Conservation (phyloP, 2,888 invertebrate species). For the Nasonovia ribisnigri region DNA sequence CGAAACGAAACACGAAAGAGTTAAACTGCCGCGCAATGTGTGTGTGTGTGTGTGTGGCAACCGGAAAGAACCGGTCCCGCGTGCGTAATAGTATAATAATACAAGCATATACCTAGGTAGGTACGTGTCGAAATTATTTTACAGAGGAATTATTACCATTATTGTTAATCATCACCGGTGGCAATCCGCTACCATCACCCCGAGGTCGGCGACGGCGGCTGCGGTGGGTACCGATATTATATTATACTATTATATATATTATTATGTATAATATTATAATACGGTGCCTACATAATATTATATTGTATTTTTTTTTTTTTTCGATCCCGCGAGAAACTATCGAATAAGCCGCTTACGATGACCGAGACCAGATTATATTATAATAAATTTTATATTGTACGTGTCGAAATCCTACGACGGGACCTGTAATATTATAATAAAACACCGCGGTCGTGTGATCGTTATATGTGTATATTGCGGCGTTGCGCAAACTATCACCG, state of each 20-base stretch:
- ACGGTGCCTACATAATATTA: too few relatives aligned
- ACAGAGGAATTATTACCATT: slow-evolving; percentile 35
- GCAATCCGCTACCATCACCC: slow-evolving; percentile 29
- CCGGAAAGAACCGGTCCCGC: slow-evolving; percentile 55
- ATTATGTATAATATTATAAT: too few relatives aligned
- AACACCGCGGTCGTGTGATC: background rate
- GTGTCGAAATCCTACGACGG: slow-evolving; percentile 1
- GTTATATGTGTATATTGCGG: background rate
- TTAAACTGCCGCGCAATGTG: background rate
- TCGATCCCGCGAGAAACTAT: background rate
- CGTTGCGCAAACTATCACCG: background rate
- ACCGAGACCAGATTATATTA: background rate
- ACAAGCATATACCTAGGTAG: background rate
- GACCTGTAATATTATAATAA: background rate
- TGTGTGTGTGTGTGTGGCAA: slow-evolving; percentile 24
- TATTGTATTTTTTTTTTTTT: background rate
- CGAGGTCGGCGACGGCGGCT: background rate
- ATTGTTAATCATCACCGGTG: slow-evolving; percentile 43
- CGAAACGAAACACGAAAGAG: background rate
- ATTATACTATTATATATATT: background rate
- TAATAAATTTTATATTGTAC: background rate
- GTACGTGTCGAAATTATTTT: slow-evolving; percentile 58
- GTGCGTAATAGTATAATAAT: slow-evolving; percentile 8
- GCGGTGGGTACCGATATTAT: background rate
- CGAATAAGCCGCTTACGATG: background rate